Base-by-base conservation (phyloP, 2,113 vertebrate species). In the Gobio gobio region DNA sequence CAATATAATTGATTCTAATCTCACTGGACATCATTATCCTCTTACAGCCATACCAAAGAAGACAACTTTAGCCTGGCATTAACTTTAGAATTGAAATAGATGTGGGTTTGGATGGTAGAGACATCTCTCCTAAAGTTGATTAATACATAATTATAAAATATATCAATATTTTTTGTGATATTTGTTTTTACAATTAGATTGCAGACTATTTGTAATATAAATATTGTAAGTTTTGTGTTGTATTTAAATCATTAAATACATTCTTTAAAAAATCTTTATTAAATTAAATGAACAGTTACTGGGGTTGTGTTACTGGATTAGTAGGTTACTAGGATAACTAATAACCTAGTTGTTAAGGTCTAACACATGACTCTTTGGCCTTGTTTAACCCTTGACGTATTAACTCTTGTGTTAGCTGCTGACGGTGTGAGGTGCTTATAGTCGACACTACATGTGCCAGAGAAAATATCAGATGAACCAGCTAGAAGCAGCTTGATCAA, bases 1-100 rank as follows among this genome's bases (percentile, higher is more conserved):
- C 70, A 40, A 73, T 36, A 68, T 51, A 78, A 78, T 47, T 36
- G 58, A 77, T 77, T 84, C 33, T 16, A 24, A 61, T 56, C 70
- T 59, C 45, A 45, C 5, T 83, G 56, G 16, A 47, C 33, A 75
- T 40, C 10, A 26, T 26, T 61, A 58, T 83, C 51, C 14, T 74
- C 82, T 68, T 83, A 43, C 70, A 75, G 24, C 18, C 82, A 76
- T 26, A 64, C 14, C 47, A 16, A 29, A 26, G 20, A 72, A 40
- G 29, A 56, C 24, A 20, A 73, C 64, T n/a, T 26, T 5, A 24
- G 5, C 49, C 58, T 86, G 9, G 10, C 33, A 16, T 80, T 45
- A 26, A 76, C 59, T 45, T 77, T 29, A 9, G 12, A 9, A 76
- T 8, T 58, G 20, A 40, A 13, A 22, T n/a, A 40, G 33, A 68